Evolutionary conservation across 2,888 invertebrate genomes (phyloP).

Genomic region (Euspilapteryx auroguttella): DNA sequence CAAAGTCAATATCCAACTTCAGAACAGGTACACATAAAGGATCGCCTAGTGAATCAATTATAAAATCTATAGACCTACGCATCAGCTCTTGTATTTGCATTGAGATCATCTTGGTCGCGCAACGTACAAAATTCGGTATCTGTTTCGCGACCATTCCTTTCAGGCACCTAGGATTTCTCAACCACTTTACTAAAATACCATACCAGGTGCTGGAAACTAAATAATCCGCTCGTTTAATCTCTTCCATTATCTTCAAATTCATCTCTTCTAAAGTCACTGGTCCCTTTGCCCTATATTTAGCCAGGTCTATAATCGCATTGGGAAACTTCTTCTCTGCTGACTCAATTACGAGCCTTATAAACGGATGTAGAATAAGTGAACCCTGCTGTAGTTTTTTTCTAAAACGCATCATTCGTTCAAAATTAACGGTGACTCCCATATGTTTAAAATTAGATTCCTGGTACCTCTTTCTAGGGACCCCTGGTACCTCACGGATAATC

Average conservation of each 20-base stretch:
- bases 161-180: constrained; percentile 49
- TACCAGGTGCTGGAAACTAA: constrained; percentile 48
- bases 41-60: constrained; percentile 58
- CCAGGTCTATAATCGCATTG: constrained; percentile 50
- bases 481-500: constrained; percentile 62
- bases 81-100: constrained; percentile 69
- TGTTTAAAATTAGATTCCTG: constrained; percentile 59
- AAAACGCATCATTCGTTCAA: constrained; percentile 57
- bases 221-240: constrained; percentile 40
- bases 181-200: constrained; percentile 36
- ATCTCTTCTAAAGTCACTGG: constrained; percentile 34
- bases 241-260: constrained; percentile 25
- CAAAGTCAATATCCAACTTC: constrained; percentile 58
- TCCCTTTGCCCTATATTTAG: constrained; percentile 39
- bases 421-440: constrained; percentile 64
- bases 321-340: constrained; percentile 57
- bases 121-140: constrained; percentile 34
- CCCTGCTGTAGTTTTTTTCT: constrained; percentile 56
- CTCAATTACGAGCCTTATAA: constrained; percentile 61
- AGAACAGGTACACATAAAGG: constrained; percentile 63
- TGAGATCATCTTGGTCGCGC: constrained; percentile 46
- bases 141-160: constrained; percentile 33
- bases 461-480: constrained; percentile 45
- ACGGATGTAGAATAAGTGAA: constrained; percentile 64
- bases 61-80: constrained; percentile 65